Evolutionary conservation across 2,113 vertebrate genomes (phyloP).

Genomic region (Pyrgilauda ruficollis): DNA sequence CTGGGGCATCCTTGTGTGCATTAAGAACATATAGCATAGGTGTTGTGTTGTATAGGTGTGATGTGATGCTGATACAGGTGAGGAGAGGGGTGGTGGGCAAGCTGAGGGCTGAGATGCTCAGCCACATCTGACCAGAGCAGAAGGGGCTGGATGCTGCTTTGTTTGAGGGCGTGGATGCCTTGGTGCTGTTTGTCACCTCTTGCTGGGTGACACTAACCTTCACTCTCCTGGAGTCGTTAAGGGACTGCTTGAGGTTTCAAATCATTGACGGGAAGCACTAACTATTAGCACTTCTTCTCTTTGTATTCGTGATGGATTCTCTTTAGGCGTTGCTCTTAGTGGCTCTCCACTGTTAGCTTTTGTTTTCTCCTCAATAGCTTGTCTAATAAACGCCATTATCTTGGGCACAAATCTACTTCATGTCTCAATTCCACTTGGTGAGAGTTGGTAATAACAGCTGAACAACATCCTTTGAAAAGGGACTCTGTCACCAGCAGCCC

Average conservation of each 20-base stretch:
- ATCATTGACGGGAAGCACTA: slow-evolving; percentile 23
- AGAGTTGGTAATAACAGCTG: slow-evolving; percentile 36
- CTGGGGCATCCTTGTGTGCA: neutral
- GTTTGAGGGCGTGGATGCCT: neutral
- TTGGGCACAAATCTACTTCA: slow-evolving; percentile 67
- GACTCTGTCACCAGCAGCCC: slow-evolving; percentile 8
- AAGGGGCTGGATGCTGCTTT: neutral
- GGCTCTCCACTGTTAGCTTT: slow-evolving; percentile 61
- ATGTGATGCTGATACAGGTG: neutral
- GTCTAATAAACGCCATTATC: slow-evolving; percentile 70
- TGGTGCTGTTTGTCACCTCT: neutral
- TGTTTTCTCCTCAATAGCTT: slow-evolving; percentile 70
- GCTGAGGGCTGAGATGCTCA: neutral
- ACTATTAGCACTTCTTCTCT: slow-evolving; percentile 42
- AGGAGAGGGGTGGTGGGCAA: neutral
- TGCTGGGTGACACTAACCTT: neutral
- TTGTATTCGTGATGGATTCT: slow-evolving; percentile 59
- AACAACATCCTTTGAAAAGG: slow-evolving; percentile 53
- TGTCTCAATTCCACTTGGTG: slow-evolving; percentile 58
- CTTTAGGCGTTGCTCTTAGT: neutral
- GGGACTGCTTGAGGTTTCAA: neutral
- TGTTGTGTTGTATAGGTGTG: accelerated
- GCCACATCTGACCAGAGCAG: neutral
- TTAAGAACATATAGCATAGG: accelerated
- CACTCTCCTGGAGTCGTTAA: neutral